A percentile compares a stretch with the other conserved stretches of the same genome.
phyloP scores from a whole-genome alignment of 2,113 vertebrate species.

The Atractosteus spatula region DNA sequence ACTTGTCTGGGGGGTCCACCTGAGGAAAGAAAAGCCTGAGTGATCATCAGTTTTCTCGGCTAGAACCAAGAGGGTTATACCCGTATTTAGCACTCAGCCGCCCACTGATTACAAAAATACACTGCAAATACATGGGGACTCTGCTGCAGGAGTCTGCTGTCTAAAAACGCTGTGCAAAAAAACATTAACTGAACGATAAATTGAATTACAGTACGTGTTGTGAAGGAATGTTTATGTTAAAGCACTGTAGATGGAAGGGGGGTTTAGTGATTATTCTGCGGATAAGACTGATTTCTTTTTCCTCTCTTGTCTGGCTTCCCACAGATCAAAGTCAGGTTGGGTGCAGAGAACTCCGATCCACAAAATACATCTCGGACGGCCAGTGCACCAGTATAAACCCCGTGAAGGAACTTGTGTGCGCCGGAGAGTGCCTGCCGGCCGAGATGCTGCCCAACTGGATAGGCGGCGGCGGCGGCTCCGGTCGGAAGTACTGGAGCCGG shows the following conservation, averaged over 20 bases:
- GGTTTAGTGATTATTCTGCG: no score
- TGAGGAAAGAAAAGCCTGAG: not conserved
- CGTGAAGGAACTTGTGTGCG: slow-evolving; percentile 91
- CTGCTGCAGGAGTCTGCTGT: no score
- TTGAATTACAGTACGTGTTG: no score
- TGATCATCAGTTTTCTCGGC: no score
- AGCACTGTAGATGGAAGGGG: no score
- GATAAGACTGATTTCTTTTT: no score
- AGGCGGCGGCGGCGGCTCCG: slow-evolving; percentile 76
- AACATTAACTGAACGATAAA: no score
- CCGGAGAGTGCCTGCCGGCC: slow-evolving; percentile 86
- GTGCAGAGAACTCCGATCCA: slow-evolving; percentile 88
- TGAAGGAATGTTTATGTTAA: no score
- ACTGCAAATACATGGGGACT: no score
- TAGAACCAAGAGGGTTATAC: not conserved
- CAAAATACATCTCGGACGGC: slow-evolving; percentile 93
- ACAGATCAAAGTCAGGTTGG: slow-evolving; percentile 81
- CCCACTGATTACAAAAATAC: not conserved
- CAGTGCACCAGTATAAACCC: slow-evolving; percentile 90
- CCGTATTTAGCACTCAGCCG: not conserved
- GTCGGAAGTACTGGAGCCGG: slow-evolving; percentile 84
- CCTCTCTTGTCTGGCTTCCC: slow-evolving; percentile 26
- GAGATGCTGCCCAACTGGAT: slow-evolving; percentile 94
- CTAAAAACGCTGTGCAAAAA: no score
- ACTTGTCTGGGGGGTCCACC: slow-evolving; percentile 7